These are phyloP conservation scores for Rhodinocichla rosea DNA, from an alignment of 2,113 vertebrate genomes.

Conservation along the genomic window DNA sequence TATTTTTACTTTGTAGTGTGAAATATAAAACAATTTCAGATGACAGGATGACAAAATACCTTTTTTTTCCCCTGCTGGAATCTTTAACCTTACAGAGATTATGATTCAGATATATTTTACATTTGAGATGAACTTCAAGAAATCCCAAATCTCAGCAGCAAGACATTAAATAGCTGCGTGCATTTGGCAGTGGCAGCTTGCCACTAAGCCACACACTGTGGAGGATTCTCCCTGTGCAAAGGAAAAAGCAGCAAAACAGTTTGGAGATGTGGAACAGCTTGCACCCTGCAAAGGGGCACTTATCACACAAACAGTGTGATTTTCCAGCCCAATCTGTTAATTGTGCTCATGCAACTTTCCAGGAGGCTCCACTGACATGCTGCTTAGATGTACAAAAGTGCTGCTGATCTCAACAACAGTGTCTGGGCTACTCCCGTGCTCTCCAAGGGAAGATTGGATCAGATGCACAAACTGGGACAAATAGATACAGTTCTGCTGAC, in stretches of 20 bases:
- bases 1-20: constrained; percentile 65
- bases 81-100: constrained; percentile 57
- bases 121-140: constrained; percentile 65
- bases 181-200: constrained; percentile 30
- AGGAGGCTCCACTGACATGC: not conserved
- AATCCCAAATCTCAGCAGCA: constrained; percentile 38
- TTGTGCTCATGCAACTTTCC: constrained; percentile 14
- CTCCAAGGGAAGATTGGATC: not conserved
- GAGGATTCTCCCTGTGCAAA: constrained; percentile 27
- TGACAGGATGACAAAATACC: constrained; percentile 63
- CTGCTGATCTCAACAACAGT: not conserved
- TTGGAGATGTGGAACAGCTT: constrained; percentile 12
- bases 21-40: constrained; percentile 68
- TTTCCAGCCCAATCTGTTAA: constrained; percentile 48
- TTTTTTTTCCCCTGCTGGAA: constrained; percentile 34
- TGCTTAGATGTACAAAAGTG: not conserved
- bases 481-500: constrained; percentile 30
- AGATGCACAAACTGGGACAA: not conserved
- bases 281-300: not conserved
- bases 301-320: constrained; percentile 34
- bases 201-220: not conserved
- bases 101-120: constrained; percentile 54
- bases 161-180: constrained; percentile 36
- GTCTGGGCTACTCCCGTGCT: not conserved
- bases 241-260: not conserved